Evolutionary conservation across 2,888 invertebrate species (phyloP).

Genomic region (Amiota mariae): DNA sequence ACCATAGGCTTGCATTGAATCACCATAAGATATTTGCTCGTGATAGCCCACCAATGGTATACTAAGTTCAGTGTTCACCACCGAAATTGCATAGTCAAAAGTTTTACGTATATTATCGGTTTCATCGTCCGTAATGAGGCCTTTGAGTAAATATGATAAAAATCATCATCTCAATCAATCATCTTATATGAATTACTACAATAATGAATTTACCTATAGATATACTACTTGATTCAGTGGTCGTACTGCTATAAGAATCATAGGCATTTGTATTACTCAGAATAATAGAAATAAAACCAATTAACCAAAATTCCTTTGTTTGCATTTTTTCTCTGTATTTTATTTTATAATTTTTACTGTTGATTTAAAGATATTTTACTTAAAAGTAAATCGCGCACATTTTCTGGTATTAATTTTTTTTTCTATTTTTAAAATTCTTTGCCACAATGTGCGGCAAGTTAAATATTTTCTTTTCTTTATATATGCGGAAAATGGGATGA

Average conservation of each 20-base stretch:
- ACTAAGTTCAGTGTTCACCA: conserved; percentile 64
- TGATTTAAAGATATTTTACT: background rate
- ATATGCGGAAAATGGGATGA: background rate
- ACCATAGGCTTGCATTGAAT: conserved; percentile 75
- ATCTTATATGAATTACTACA: background rate
- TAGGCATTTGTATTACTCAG: conserved; percentile 35
- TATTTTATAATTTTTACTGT: background rate
- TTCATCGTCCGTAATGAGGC: conserved; percentile 65
- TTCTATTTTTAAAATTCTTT: conserved; percentile 23
- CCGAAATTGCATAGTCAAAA: conserved; percentile 68
- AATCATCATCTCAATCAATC: no score
- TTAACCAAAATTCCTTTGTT: conserved; percentile 47
- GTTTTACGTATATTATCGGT: conserved; percentile 59
- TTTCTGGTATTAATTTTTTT: background rate
- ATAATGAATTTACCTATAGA: conserved; percentile 50
- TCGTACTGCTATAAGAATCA: conserved; percentile 37
- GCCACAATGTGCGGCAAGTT: background rate
- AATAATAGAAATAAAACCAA: conserved; percentile 38
- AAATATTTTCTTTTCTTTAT: conserved; percentile 39
- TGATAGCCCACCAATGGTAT: conserved; percentile 59
- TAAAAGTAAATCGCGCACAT: background rate
- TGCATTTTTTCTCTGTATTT: conserved; percentile 2
- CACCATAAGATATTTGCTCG: conserved; percentile 74
- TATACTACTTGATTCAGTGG: conserved; percentile 45
- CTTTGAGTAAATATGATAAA: conserved; percentile 44